These are phyloP conservation scores for Hylaea fasciaria DNA, from an alignment of 2,888 invertebrate genomes.

Conservation along the genomic window DNA sequence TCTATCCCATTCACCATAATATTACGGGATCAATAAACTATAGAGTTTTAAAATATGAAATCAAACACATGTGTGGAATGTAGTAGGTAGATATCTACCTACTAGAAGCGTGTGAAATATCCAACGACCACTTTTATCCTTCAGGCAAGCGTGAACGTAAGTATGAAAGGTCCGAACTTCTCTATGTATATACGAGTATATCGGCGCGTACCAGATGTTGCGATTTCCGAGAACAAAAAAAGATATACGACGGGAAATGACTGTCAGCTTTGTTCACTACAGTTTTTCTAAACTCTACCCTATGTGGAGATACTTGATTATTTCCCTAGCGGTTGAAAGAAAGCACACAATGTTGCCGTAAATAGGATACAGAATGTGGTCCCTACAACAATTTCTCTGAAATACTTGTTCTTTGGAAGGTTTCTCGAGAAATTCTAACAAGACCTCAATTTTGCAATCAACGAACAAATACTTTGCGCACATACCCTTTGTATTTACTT, in stretches of 20 bases:
- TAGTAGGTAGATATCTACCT: conserved; percentile 11
- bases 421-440: conserved; percentile 28
- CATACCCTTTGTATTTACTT: conserved; percentile 52
- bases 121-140: conserved; percentile 42
- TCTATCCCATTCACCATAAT: too few relatives aligned
- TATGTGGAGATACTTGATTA: conserved; percentile 49
- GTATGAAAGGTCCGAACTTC: conserved; percentile 52
- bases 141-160: conserved; percentile 55
- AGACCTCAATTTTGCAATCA: conserved; percentile 50
- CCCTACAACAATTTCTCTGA: conserved; percentile 38
- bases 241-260: conserved; percentile 78
- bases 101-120: conserved; percentile 44
- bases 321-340: conserved; percentile 37
- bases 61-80: conserved; percentile 22
- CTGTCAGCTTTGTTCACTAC: conserved; percentile 68
- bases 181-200: conserved; percentile 50
- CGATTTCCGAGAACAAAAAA: conserved; percentile 75
- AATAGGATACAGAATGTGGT: conserved; percentile 29
- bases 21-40: conserved; percentile 25
- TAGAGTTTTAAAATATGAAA: conserved; percentile 19
- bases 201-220: conserved; percentile 71
- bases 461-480: conserved; percentile 35
- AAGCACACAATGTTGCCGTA: conserved; percentile 35
- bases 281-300: conserved; percentile 63
- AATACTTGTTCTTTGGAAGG: conserved; percentile 26